A percentile compares a stretch with the other conserved stretches of the same genome.
These are phyloP conservation scores for Heterocephalus glaber DNA, from an alignment of 2,113 vertebrate species.

Conservation along the genomic window DNA sequence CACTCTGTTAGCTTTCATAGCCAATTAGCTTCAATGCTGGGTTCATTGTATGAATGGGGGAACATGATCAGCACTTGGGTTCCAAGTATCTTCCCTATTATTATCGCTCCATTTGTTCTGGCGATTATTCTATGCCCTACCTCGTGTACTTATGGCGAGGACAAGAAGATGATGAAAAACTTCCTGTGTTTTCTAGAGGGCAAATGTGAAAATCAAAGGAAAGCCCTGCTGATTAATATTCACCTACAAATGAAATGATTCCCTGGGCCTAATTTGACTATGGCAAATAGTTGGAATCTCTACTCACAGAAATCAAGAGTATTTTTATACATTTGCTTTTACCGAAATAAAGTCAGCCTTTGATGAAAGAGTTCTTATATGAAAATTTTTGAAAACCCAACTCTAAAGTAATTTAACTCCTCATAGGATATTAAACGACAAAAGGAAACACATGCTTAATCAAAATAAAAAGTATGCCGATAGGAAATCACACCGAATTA, in stretches of 20 bases:
- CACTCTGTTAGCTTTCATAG: constrained; percentile 69
- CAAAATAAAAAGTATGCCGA: not conserved
- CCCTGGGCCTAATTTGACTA: not conserved
- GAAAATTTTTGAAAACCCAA: constrained; percentile 18
- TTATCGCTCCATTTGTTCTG: constrained; percentile 48
- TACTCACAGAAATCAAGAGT: not conserved
- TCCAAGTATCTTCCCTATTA: constrained; percentile 60
- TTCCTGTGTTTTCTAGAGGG: constrained; percentile 5
- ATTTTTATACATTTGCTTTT: not conserved
- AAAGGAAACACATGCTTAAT: not conserved
- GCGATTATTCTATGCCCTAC: constrained; percentile 58
- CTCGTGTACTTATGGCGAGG: not conserved
- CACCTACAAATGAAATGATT: not conserved
- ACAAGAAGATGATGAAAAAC: constrained; percentile 38
- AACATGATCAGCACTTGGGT: constrained; percentile 56
- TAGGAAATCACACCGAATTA: not conserved
- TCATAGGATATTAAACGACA: not conserved
- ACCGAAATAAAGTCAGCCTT: not conserved
- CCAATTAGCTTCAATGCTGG: constrained; percentile 56
- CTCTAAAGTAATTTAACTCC: not conserved
- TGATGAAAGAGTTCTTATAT: not conserved
- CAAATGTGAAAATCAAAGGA: constrained; percentile 50
- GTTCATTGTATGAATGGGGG: constrained; percentile 60
- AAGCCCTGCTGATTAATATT: constrained; percentile 18
- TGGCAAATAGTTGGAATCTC: not conserved